These are phyloP conservation scores for Brachyptera putata DNA, from an alignment of 2,888 invertebrate species.

Conservation along the genomic window DNA sequence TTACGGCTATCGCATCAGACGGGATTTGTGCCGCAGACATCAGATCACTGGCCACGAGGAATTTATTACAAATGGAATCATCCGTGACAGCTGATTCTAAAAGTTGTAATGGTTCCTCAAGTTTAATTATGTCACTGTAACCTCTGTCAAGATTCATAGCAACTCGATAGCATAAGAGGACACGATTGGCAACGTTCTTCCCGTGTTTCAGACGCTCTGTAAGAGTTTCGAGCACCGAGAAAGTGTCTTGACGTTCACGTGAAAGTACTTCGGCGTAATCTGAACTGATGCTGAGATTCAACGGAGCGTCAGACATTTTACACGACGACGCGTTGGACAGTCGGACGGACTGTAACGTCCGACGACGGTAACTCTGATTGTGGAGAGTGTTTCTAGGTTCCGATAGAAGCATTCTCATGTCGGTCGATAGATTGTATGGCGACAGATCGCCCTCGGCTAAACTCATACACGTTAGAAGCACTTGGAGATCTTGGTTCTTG, in stretches of 20 bases:
- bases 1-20: slow-evolving; percentile 53
- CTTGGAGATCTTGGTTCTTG: slow-evolving; percentile 51
- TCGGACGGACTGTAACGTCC: slow-evolving; percentile 20
- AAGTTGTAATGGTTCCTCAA: slow-evolving; percentile 50
- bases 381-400: slow-evolving; percentile 30
- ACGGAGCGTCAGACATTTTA: slow-evolving; percentile 28
- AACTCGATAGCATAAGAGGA: slow-evolving; percentile 54
- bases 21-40: slow-evolving; percentile 53
- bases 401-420: slow-evolving; percentile 56
- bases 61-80: slow-evolving; percentile 50
- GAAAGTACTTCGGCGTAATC: slow-evolving; percentile 33
- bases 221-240: slow-evolving; percentile 47
- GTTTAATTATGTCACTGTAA: slow-evolving; percentile 46
- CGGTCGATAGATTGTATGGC: slow-evolving; percentile 59
- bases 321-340: slow-evolving; percentile 37
- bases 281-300: slow-evolving; percentile 27
- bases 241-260: slow-evolving; percentile 40
- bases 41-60: slow-evolving; percentile 58
- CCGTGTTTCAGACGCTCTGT: slow-evolving; percentile 52
- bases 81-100: slow-evolving; percentile 52
- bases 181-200: slow-evolving; percentile 49
- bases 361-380: slow-evolving; percentile 26
- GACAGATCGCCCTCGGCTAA: slow-evolving; percentile 59
- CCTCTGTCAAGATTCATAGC: slow-evolving; percentile 51
- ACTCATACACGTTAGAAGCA: slow-evolving; percentile 57